Evolutionary conservation across 2,888 invertebrate species (phyloP).

Genomic region (Drosophila anomelani): DNA sequence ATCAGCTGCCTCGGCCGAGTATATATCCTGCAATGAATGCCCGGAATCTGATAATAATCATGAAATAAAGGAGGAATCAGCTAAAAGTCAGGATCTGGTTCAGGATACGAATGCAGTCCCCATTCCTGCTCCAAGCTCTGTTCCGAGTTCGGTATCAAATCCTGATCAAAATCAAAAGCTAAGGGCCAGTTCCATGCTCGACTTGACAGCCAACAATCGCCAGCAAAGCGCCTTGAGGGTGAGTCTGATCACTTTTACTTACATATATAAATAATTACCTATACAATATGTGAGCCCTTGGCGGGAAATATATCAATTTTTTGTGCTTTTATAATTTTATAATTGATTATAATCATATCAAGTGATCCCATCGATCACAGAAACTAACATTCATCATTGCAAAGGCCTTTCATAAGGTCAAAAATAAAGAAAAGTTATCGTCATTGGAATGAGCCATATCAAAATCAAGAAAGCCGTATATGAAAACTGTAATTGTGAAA

Average conservation of each 20-base stretch:
- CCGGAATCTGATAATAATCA: constrained; percentile 10
- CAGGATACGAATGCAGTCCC: not conserved
- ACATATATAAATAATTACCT: not conserved
- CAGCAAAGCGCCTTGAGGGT: constrained; percentile 34
- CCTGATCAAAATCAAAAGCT: constrained; percentile 33
- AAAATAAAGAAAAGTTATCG: not conserved
- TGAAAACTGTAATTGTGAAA: constrained; percentile 1
- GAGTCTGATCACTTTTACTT: constrained; percentile 11
- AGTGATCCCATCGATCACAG: not conserved
- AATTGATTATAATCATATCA: too few relatives aligned
- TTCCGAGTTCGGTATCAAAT: not conserved
- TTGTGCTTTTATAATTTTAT: not conserved
- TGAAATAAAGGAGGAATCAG: not conserved
- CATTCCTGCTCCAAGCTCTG: not conserved
- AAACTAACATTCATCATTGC: not conserved
- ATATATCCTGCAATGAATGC: constrained; percentile 41
- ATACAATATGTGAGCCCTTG: not conserved
- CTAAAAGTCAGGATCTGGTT: not conserved
- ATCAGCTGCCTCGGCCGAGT: constrained; percentile 19
- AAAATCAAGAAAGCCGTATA: not conserved
- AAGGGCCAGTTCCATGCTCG: constrained; percentile 54
- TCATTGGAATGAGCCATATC: not conserved
- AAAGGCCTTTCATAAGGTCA: not conserved
- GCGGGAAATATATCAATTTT: not conserved
- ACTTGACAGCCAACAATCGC: constrained; percentile 46